Percentiles rank a stretch among this genome's conserved stretches.
Conservation (phyloP, 2,888 invertebrate species). For the Steinernema carpocapsae region DNA sequence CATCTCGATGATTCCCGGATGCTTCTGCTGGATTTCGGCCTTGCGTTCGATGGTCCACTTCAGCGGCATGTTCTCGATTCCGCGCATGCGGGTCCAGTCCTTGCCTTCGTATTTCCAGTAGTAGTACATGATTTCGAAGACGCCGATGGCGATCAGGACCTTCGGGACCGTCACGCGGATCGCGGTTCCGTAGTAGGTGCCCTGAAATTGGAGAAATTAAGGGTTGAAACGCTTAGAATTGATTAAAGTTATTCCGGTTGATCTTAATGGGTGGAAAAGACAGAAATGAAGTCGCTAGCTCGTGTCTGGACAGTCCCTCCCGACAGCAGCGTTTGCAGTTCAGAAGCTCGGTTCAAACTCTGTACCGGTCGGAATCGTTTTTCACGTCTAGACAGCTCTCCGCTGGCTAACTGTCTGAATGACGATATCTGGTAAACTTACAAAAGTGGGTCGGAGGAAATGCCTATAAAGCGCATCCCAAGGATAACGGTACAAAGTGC, state of each 20-base stretch:
- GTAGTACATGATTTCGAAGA: slow-evolving; percentile 59
- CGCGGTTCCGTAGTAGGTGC: slow-evolving; percentile 60
- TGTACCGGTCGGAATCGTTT: no score
- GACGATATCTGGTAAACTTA: no score
- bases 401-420: no score
- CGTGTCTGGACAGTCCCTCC: no score
- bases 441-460: slow-evolving; percentile 66
- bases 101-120: slow-evolving; percentile 67
- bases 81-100: slow-evolving; percentile 62
- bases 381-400: no score
- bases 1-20: slow-evolving; percentile 54
- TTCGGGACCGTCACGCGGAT: slow-evolving; percentile 64
- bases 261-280: no score
- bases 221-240: no score
- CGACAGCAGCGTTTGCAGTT: no score
- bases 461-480: slow-evolving; percentile 66
- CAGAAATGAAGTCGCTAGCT: no score
- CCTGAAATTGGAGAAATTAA: slow-evolving; percentile 39
- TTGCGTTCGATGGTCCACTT: slow-evolving; percentile 45
- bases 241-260: no score
- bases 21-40: slow-evolving; percentile 54
- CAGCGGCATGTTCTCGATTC: slow-evolving; percentile 57
- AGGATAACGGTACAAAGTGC: slow-evolving; percentile 64
- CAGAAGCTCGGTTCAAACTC: no score
- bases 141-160: slow-evolving; percentile 55